A percentile compares a stretch with the other conserved stretches of the same genome.
Conservation (phyloP, 1,140 invertebrate genomes). For the Venturia canescens region DNA sequence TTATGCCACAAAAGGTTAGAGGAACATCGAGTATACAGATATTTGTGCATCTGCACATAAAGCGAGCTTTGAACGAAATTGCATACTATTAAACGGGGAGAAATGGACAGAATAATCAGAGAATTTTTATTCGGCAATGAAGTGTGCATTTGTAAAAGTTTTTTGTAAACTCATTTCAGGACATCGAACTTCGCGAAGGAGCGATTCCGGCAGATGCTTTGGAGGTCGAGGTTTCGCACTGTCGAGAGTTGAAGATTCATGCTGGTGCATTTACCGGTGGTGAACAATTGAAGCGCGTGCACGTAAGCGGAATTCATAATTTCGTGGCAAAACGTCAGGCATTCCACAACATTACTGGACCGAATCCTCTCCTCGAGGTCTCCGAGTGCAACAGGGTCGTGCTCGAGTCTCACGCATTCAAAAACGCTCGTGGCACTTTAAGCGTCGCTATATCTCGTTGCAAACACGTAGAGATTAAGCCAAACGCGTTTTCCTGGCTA, state of each 20-base stretch:
- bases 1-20: neutral
- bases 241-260: conserved; percentile 78
- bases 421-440: conserved; percentile 79
- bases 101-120: too few species aligned
- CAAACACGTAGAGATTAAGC: conserved; percentile 78
- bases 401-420: conserved; percentile 78
- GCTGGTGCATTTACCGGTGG: conserved; percentile 74
- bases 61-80: too few species aligned
- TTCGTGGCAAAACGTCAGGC: conserved; percentile 77
- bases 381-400: conserved; percentile 76
- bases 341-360: conserved; percentile 77
- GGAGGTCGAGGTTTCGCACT: conserved; percentile 80
- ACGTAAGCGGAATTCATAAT: conserved; percentile 74
- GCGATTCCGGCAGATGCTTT: conserved; percentile 76
- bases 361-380: conserved; percentile 77
- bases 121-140: too few species aligned
- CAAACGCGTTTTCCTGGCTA: conserved; percentile 81
- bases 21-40: neutral
- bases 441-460: conserved; percentile 79
- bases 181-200: conserved; percentile 76
- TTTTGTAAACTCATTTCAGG: conserved; percentile 70
- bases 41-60: neutral
- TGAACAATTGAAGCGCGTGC: conserved; percentile 72
- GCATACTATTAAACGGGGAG: too few species aligned
- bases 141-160: neutral